A percentile compares a stretch with the other conserved stretches of the same genome.
Conservation (phyloP, 2,888 invertebrate species). For the Podotricha telesiphe region DNA sequence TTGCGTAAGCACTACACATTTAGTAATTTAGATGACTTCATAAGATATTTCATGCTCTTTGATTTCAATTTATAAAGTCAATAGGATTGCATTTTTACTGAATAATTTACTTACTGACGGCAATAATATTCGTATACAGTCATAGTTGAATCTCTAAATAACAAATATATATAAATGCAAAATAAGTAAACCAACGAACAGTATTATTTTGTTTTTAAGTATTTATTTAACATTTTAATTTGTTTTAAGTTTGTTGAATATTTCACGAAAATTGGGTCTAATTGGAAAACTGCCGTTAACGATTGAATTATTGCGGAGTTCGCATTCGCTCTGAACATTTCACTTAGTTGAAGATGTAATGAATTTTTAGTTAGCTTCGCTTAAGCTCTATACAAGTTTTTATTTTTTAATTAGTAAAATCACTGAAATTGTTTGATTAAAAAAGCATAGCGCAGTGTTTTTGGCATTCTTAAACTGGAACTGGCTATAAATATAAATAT, state of each 20-base stretch:
- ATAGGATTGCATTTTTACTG: too few species aligned
- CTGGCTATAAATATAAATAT: too few species aligned
- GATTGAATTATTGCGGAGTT: conserved; percentile 26
- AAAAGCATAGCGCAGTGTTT: background rate
- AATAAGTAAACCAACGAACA: too few species aligned
- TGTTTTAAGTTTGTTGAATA: conserved; percentile 15
- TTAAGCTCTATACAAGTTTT: conserved; percentile 1
- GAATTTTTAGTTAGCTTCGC: conserved; percentile 23
- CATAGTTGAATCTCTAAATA: too few species aligned
- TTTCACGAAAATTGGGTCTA: conserved; percentile 11
- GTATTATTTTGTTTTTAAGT: background rate
- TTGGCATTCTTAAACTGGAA: background rate
- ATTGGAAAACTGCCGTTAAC: conserved; percentile 23
- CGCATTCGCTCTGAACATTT: conserved; percentile 22
- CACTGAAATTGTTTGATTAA: too few species aligned
- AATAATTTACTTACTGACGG: too few species aligned
- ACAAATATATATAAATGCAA: too few species aligned
- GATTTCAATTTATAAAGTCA: too few species aligned
- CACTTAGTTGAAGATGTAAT: conserved; percentile 23
- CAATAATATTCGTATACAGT: too few species aligned
- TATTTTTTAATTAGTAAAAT: conserved; percentile 11
- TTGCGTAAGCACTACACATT: too few species aligned
- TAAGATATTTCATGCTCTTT: too few species aligned
- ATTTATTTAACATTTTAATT: conserved; percentile 4
- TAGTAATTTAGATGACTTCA: too few species aligned